Percentiles rank a stretch among this genome's conserved stretches.
phyloP scores from a whole-genome alignment of 2,113 vertebrate genomes.

The Macquaria australasica region DNA sequence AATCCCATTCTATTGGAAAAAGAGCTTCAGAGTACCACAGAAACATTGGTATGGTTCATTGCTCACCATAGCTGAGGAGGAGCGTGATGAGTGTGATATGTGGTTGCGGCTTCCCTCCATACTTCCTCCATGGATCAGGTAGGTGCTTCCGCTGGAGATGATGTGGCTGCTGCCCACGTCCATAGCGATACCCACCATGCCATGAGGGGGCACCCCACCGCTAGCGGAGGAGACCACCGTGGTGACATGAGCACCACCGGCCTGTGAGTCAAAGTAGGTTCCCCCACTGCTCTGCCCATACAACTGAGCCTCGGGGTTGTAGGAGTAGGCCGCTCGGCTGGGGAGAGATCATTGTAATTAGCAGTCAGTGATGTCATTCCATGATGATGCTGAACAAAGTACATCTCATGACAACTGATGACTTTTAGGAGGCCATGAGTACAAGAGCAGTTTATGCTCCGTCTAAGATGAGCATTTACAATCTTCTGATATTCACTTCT shows the following conservation, averaged over 20 bases:
- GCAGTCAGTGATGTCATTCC: background rate
- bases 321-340: slow-evolving; percentile 94
- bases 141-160: slow-evolving; percentile 93
- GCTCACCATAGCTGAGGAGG: slow-evolving; percentile 98
- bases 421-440: background rate
- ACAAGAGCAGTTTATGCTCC: background rate
- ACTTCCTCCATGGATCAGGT: slow-evolving; percentile 93
- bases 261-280: slow-evolving; percentile 92
- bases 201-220: slow-evolving; percentile 88
- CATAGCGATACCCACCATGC: slow-evolving; percentile 98
- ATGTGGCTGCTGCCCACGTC: slow-evolving; percentile 93
- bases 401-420: background rate
- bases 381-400: background rate
- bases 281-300: slow-evolving; percentile 90
- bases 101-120: slow-evolving; percentile 93
- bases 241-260: slow-evolving; percentile 91
- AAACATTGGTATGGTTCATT: background rate
- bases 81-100: slow-evolving; percentile 93
- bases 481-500: background rate
- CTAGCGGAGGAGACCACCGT: slow-evolving; percentile 93
- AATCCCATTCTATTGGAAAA: background rate
- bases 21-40: background rate
- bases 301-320: slow-evolving; percentile 93
- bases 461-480: background rate
- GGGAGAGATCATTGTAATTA: slow-evolving; percentile 34